Evolutionary conservation across 2,113 vertebrate genomes (phyloP).

Genomic region (Melozone crissalis): DNA sequence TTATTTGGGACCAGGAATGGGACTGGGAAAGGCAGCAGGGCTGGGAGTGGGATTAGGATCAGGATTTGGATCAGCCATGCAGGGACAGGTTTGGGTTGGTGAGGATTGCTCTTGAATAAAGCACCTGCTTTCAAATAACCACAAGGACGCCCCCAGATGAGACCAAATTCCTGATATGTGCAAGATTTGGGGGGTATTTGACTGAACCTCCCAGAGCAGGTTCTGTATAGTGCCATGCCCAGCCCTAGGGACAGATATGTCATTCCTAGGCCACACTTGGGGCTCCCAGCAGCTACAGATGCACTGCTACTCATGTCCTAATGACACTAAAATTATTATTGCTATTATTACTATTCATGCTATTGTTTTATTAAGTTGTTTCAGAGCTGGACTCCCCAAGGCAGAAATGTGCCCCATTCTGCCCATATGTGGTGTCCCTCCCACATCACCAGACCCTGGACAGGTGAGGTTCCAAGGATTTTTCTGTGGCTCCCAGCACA

Average conservation of each 20-base stretch:
- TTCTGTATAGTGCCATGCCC: accelerated
- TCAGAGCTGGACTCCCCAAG: not conserved
- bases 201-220: not conserved
- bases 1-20: not conserved
- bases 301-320: not conserved
- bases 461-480: not conserved
- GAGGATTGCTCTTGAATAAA: not conserved
- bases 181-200: not conserved
- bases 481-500: not conserved
- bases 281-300: not conserved
- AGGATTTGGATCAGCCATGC: not conserved
- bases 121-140: not conserved
- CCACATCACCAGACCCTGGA: not conserved
- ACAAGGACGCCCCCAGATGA: not conserved
- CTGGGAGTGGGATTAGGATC: not conserved
- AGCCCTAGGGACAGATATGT: not conserved
- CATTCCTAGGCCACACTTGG: not conserved
- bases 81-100: not conserved
- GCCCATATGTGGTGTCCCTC: not conserved
- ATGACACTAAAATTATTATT: not conserved
- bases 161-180: not conserved
- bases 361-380: not conserved
- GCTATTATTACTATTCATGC: not conserved
- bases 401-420: not conserved
- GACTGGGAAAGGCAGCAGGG: not conserved